phyloP scores from a whole-genome alignment of 2,888 invertebrate species.

The Netelia inedita region DNA sequence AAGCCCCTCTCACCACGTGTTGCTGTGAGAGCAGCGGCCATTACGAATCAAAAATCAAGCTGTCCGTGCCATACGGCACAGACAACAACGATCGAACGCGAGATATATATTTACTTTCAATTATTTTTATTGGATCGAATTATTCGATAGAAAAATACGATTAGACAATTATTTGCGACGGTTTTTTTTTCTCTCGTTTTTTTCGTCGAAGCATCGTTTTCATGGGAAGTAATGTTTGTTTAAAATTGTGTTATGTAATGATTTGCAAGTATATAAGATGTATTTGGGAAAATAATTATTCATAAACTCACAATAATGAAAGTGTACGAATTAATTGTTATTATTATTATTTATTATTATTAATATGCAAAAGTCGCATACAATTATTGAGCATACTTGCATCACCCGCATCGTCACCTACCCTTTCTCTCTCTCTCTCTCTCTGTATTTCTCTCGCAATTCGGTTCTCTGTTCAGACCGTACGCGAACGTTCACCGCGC shows the following conservation, averaged over 20 bases:
- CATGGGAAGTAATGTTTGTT: no score
- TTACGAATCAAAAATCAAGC: not conserved
- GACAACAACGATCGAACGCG: no score
- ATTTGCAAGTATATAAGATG: no score
- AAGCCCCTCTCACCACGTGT: constrained; percentile 50
- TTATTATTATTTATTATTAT: no score
- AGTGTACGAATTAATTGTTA: not conserved
- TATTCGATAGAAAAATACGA: no score
- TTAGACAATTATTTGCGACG: no score
- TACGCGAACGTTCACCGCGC: constrained; percentile 41
- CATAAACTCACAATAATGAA: not conserved
- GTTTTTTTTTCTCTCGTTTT: no score
- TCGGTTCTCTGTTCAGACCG: constrained; percentile 11
- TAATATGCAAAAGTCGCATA: not conserved
- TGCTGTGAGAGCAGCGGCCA: constrained; percentile 35
- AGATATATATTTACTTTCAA: no score
- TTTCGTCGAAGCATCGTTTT: no score
- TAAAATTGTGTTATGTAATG: no score
- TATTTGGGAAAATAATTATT: no score
- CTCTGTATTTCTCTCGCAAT: constrained; percentile 6
- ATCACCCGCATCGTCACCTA: constrained; percentile 11
- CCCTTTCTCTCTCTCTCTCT: not conserved
- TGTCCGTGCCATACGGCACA: not conserved
- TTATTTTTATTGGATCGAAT: no score
- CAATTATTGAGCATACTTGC: constrained; percentile 55